Base-by-base conservation (phyloP, 1,140 invertebrate species). In the Idris sp. region DNA sequence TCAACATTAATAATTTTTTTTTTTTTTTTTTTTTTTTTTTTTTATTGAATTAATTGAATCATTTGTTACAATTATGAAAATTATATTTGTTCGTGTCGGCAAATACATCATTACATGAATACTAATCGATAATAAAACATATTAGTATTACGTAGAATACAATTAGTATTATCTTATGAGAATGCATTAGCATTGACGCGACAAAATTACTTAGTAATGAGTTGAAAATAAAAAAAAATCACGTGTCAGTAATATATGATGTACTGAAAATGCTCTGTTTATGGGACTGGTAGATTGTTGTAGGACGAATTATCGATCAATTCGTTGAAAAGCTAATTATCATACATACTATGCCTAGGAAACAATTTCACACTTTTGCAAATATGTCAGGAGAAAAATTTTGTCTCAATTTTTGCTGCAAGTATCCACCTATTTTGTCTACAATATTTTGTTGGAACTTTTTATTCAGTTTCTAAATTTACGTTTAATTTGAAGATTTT, bases 271-370 rank as follows among this genome's bases (percentile, higher is more conserved):
- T 65, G 61, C 62, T 16, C 51, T 41, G 58, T 62, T 59, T 68
- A 72, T 58, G 59, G 69, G 51, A 58, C 53, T 54, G 51, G 59
- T 65, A 22, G 59, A 73, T 65, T 64, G 51, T 65, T 56, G 58
- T 49, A 43, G 41, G 43, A 41, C 26, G 54, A 46, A 75, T n/a
- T n/a, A n/a, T 75, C 64, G 64, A 75, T 75, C 64, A 67, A 75
- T 75, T 75, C 72, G 64, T 58, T 64, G 72, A 75, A 75, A 67
- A 64, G 64, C 51, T 68, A 53, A 68, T 68, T 68, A 68, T 68
- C 38, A 53, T 49, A 44, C 64, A 68, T 53, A 53, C 53, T 68
- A 43, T 44, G 31, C 30, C 26, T 8, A 56, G 40, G 33, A 43
- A 49, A 43, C 43, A 18, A 48, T 71, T 61, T 71, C 40, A 14